phyloP scores from a whole-genome alignment of 2,888 invertebrate species.

The Habrosyne pyritoides region DNA sequence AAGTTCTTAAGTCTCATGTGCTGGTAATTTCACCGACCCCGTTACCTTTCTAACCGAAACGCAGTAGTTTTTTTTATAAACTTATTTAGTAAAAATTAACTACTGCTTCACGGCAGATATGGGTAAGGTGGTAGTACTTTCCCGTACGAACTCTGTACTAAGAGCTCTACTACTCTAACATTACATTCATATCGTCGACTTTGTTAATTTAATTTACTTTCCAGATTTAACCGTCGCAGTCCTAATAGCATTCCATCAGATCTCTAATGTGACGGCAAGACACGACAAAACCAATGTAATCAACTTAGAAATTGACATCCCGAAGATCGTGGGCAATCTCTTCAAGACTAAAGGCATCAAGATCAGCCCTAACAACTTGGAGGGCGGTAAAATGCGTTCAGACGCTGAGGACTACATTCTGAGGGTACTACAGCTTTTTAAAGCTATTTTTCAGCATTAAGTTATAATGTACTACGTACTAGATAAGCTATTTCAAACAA shows the following conservation, averaged over 20 bases:
- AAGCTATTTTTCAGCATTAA: neutral
- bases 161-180: no score
- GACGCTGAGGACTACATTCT: neutral
- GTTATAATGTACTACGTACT: no score
- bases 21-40: no score
- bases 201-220: neutral
- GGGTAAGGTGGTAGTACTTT: no score
- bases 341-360: neutral
- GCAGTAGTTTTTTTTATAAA: no score
- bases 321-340: neutral
- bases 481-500: no score
- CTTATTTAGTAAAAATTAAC: no score
- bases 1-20: no score
- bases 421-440: neutral
- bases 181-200: no score
- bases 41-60: no score
- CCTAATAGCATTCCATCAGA: neutral
- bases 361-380: neutral
- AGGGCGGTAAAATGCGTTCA: neutral
- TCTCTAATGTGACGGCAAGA: neutral
- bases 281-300: neutral
- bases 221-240: neutral
- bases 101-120: no score
- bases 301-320: neutral
- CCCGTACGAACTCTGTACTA: no score